Percentiles rank a stretch among this genome's conserved stretches.
phyloP scores from a whole-genome alignment of 2,888 invertebrate genomes.

The Harpalus rufipes region DNA sequence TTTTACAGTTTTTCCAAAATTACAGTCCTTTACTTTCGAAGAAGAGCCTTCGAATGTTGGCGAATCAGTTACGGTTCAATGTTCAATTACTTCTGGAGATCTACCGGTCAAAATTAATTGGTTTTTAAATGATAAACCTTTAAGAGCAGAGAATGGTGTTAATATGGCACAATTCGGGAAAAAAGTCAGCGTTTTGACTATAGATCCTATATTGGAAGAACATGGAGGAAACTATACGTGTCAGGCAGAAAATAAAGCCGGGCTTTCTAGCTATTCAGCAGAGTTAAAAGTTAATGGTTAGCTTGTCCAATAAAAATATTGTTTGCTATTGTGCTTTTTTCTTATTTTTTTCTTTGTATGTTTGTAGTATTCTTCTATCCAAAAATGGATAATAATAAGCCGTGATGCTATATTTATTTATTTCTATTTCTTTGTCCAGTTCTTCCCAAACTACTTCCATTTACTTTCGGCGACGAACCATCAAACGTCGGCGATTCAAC shows the following conservation, averaged over 20 bases:
- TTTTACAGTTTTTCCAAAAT: conserved; percentile 70
- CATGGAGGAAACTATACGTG: conserved; percentile 83
- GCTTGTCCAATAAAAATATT: neutral
- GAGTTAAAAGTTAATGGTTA: conserved; percentile 82
- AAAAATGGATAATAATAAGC: too few species aligned
- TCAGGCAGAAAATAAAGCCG: conserved; percentile 81
- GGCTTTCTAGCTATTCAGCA: conserved; percentile 79
- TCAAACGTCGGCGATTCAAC: conserved; percentile 80
- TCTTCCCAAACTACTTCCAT: conserved; percentile 72
- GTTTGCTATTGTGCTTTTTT: neutral
- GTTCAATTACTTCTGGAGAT: conserved; percentile 82
- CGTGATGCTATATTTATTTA: too few species aligned
- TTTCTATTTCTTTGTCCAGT: conserved; percentile 64
- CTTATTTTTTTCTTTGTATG: neutral
- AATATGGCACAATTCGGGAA: conserved; percentile 80
- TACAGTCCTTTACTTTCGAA: conserved; percentile 79
- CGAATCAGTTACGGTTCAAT: conserved; percentile 81
- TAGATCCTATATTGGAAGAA: conserved; percentile 81
- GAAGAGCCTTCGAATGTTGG: conserved; percentile 80
- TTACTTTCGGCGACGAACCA: conserved; percentile 81
- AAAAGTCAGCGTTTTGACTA: conserved; percentile 81
- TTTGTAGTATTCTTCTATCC: too few species aligned
- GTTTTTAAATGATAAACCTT: conserved; percentile 81
- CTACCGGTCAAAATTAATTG: conserved; percentile 83
- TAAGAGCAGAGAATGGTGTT: conserved; percentile 75